Evolutionary conservation across 2,888 invertebrate genomes (phyloP).

Genomic region (Lycia hirtaria): DNA sequence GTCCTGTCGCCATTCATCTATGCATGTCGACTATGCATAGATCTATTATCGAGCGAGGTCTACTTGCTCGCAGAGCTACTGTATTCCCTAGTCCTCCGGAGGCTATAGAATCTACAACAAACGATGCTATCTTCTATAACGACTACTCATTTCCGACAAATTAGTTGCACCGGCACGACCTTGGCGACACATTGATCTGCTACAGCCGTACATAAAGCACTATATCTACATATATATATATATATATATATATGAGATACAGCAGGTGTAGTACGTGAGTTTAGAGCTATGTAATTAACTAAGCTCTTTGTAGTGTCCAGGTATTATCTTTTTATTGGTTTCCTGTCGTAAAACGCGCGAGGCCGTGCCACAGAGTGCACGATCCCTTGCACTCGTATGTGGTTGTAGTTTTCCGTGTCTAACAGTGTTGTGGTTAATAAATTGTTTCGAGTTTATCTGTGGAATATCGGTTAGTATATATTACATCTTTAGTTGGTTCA

Average conservation of each 20-base stretch:
- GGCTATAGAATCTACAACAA: background rate
- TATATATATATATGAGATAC: background rate
- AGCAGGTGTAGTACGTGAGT: constrained; percentile 28
- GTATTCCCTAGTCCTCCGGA: background rate
- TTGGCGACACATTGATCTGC: constrained; percentile 49
- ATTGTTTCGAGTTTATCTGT: background rate
- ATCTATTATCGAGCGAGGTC: too few species aligned
- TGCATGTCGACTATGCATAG: too few species aligned
- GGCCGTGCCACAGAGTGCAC: constrained; percentile 71
- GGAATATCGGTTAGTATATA: too few species aligned
- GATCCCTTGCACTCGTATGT: constrained; percentile 57
- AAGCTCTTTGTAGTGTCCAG: constrained; percentile 70
- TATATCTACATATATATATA: background rate
- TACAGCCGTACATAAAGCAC: constrained; percentile 56
- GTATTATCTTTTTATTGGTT: constrained; percentile 79
- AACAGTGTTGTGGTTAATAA: background rate
- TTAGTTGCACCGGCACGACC: constrained; percentile 41
- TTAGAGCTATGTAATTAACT: constrained; percentile 59
- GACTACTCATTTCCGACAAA: constrained; percentile 56
- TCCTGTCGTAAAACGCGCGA: constrained; percentile 78
- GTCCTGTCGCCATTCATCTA: too few species aligned
- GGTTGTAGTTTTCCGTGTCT: constrained; percentile 8
- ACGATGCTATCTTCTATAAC: constrained; percentile 32
- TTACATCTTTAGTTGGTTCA: too few species aligned
- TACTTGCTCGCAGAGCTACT: too few species aligned